Conservation (phyloP, 1,140 invertebrate species). For the Macrostomum lignano region DNA sequence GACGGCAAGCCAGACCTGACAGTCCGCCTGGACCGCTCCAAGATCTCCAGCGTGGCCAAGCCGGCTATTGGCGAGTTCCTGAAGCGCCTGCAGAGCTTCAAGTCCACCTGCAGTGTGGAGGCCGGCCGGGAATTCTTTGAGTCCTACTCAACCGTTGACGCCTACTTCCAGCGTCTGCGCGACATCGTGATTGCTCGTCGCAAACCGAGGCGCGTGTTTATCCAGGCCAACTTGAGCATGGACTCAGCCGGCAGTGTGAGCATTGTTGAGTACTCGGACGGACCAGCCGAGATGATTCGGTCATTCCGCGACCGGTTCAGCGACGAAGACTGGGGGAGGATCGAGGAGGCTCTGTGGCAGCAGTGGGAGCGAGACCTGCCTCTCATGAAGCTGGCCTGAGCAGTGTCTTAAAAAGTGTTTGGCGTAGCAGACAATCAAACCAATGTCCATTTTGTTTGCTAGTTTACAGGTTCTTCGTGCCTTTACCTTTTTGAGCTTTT, state of each 20-base stretch:
- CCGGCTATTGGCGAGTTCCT: conserved; percentile 45
- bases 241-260: conserved; percentile 11
- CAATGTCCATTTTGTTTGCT: too few species aligned
- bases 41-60: conserved; percentile 52
- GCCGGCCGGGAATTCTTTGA: conserved; percentile 44
- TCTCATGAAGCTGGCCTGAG: too few species aligned
- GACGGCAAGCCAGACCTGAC: conserved; percentile 47
- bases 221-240: conserved; percentile 43
- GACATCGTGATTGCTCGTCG: conserved; percentile 57
- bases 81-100: conserved; percentile 42
- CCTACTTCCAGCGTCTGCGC: conserved; percentile 43
- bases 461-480: too few species aligned
- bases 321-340: conserved; percentile 5
- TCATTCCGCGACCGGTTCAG: conserved; percentile 34
- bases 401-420: too few species aligned
- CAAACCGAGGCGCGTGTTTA: conserved; percentile 60
- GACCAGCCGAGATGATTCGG: conserved; percentile 42
- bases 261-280: conserved; percentile 36
- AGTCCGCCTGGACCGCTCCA: conserved; percentile 43
- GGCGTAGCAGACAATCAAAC: too few species aligned
- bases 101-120: conserved; percentile 49
- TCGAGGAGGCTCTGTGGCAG: conserved; percentile 7
- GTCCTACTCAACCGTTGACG: conserved; percentile 45
- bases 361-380: conserved; percentile 7
- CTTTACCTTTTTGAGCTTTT: too few species aligned